These are phyloP conservation scores for Catocala fraxini DNA, from an alignment of 2,888 invertebrate genomes.

Conservation along the genomic window DNA sequence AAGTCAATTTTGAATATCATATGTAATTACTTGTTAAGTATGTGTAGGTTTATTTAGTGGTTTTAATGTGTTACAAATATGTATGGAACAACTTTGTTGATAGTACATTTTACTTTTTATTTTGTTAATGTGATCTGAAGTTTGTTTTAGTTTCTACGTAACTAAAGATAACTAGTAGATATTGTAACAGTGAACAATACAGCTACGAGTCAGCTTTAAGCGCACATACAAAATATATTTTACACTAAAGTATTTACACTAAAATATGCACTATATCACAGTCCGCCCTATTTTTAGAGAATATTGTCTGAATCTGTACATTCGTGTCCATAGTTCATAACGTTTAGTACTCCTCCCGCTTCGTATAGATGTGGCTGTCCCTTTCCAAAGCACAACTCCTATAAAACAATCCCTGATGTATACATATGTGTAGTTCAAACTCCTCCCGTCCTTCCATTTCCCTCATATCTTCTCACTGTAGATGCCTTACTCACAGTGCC, in stretches of 20 bases:
- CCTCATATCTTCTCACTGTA: slow-evolving; percentile 91
- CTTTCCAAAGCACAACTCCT: slow-evolving; percentile 10
- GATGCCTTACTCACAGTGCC: slow-evolving; percentile 96
- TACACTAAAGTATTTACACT: slow-evolving; percentile 65
- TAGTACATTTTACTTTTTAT: slow-evolving; percentile 66
- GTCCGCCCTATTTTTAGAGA: slow-evolving; percentile 83
- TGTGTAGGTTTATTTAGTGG: slow-evolving; percentile 73
- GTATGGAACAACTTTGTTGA: slow-evolving; percentile 69
- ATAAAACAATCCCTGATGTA: slow-evolving; percentile 1
- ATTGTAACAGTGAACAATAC: slow-evolving; percentile 58
- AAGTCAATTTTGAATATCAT: slow-evolving; percentile 84
- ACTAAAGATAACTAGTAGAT: slow-evolving; percentile 54
- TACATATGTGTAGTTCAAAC: slow-evolving; percentile 16
- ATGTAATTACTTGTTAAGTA: slow-evolving; percentile 75
- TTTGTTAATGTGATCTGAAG: slow-evolving; percentile 87
- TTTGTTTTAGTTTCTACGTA: slow-evolving; percentile 56
- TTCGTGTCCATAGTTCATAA: slow-evolving; percentile 54
- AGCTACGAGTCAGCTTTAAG: slow-evolving; percentile 73
- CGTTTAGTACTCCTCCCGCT: slow-evolving; percentile 39
- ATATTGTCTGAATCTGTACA: slow-evolving; percentile 61
- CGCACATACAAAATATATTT: slow-evolving; percentile 72
- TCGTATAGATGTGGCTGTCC: slow-evolving; percentile 25
- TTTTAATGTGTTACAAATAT: slow-evolving; percentile 66
- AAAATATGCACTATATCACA: slow-evolving; percentile 80
- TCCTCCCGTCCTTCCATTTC: slow-evolving; percentile 27